Evolutionary conservation across 2,797 vertebrate species (phyloP).

Genomic region (Lepilemur ruficaudatus): DNA sequence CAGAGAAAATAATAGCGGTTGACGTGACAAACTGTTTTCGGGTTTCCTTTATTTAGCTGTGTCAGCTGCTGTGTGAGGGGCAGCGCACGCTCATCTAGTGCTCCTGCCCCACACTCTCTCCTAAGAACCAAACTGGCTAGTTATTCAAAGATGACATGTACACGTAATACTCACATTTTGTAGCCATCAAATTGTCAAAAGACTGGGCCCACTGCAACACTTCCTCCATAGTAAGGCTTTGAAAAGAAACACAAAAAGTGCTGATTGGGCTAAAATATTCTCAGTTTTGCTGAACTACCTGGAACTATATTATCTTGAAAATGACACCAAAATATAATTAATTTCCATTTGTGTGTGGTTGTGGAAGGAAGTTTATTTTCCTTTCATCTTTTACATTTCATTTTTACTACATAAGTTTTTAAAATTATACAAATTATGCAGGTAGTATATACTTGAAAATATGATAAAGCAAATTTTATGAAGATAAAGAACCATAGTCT

Average conservation of each 20-base stretch:
- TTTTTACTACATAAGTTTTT: background rate
- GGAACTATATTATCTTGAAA: background rate
- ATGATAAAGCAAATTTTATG: background rate
- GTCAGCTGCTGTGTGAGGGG: background rate
- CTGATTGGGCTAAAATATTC: background rate
- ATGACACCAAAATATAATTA: background rate
- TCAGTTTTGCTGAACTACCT: background rate
- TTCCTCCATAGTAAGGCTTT: conserved; percentile 88
- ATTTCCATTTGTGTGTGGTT: background rate
- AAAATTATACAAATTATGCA: background rate
- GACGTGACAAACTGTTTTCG: conserved; percentile 36
- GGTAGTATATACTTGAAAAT: background rate
- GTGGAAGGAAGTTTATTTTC: background rate
- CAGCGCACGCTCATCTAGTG: rapidly evolving
- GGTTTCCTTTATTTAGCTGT: conserved; percentile 51
- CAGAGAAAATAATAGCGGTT: conserved; percentile 50
- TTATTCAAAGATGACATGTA: background rate
- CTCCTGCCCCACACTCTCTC: too few species aligned
- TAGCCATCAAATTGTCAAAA: conserved; percentile 89
- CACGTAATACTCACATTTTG: conserved; percentile 87
- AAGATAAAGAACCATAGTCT: background rate
- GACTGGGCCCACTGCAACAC: conserved; percentile 90
- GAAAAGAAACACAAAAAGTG: conserved; percentile 65
- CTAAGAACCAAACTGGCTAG: background rate
- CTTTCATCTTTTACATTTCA: background rate